Evolutionary conservation across 2,113 vertebrate genomes (phyloP).

Genomic region (Sialia sialis): DNA sequence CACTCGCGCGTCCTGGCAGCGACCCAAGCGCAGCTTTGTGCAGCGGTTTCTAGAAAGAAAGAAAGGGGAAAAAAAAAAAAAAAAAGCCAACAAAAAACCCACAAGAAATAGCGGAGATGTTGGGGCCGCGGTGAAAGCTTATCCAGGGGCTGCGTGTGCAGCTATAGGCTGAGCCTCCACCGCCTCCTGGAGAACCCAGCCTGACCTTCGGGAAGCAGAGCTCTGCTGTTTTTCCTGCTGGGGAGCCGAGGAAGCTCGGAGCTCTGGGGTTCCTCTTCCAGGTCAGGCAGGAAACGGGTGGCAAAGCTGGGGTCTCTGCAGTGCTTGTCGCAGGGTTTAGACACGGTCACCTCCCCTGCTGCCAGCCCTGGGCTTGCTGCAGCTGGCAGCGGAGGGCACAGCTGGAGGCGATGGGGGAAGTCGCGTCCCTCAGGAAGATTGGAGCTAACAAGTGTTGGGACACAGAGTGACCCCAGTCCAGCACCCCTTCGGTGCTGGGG

Average conservation of each 20-base stretch:
- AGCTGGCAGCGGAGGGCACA: background rate
- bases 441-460: background rate
- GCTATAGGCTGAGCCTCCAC: constrained; percentile 1
- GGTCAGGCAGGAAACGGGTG: constrained; percentile 41
- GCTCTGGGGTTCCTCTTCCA: constrained; percentile 25
- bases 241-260: constrained; percentile 1
- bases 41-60: background rate
- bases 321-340: fast-evolving
- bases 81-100: background rate
- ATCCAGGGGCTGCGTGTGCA: background rate
- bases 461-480: fast-evolving
- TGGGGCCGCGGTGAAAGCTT: background rate
- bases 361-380: background rate
- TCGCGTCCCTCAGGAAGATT: background rate
- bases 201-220: background rate
- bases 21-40: background rate
- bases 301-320: background rate
- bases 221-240: constrained; percentile 11
- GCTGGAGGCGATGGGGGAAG: background rate
- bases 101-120: background rate
- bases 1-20: background rate
- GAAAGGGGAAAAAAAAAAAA: background rate
- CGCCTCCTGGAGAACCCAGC: background rate
- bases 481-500: background rate
- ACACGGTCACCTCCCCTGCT: fast-evolving